Percentiles rank a stretch among this genome's conserved stretches.
Evolutionary conservation across 2,113 vertebrate genomes (phyloP).

Genomic region (Rhinogobius similis): DNA sequence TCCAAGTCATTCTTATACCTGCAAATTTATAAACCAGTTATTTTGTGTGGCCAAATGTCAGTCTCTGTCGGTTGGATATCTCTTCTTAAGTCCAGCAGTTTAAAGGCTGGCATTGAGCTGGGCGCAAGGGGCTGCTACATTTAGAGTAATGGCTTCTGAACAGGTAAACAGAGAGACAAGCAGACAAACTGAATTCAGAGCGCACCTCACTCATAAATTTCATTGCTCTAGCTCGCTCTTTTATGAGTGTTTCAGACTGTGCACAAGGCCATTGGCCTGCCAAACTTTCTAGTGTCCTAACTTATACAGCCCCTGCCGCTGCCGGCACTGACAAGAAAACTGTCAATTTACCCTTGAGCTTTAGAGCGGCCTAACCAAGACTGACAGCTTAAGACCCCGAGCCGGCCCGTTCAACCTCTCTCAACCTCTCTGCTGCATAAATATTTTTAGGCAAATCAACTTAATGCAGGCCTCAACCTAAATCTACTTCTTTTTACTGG

Average conservation of each 20-base stretch:
- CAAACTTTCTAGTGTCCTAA: slow-evolving; percentile 40
- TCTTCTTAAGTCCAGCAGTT: slow-evolving; percentile 35
- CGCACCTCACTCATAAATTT: slow-evolving; percentile 39
- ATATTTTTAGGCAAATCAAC: slow-evolving; percentile 28
- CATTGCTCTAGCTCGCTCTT: slow-evolving; percentile 37
- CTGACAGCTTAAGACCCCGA: slow-evolving; percentile 39
- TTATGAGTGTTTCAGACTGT: slow-evolving; percentile 40
- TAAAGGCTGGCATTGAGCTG: slow-evolving; percentile 35
- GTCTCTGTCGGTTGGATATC: slow-evolving; percentile 36
- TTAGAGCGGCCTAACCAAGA: slow-evolving; percentile 54
- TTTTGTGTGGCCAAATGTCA: slow-evolving; percentile 36
- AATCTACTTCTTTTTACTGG: slow-evolving; percentile 16
- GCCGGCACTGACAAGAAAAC: slow-evolving; percentile 46
- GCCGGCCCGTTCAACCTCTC: slow-evolving; percentile 33
- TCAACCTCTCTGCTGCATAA: slow-evolving; percentile 25
- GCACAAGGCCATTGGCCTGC: slow-evolving; percentile 53
- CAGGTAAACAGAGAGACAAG: slow-evolving; percentile 50
- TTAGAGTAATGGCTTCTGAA: slow-evolving; percentile 45
- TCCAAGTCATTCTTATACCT: slow-evolving; percentile 3
- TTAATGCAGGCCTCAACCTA: slow-evolving; percentile 16
- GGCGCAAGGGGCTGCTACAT: slow-evolving; percentile 27
- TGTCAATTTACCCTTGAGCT: slow-evolving; percentile 58
- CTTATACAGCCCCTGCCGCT: slow-evolving; percentile 41
- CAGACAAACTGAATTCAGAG: slow-evolving; percentile 45
- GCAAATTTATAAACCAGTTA: slow-evolving; percentile 31